A percentile compares a stretch with the other conserved stretches of the same genome.
These are phyloP conservation scores for Gasterosteus aculeatus DNA, from an alignment of 2,113 vertebrate genomes.

Conservation along the genomic window DNA sequence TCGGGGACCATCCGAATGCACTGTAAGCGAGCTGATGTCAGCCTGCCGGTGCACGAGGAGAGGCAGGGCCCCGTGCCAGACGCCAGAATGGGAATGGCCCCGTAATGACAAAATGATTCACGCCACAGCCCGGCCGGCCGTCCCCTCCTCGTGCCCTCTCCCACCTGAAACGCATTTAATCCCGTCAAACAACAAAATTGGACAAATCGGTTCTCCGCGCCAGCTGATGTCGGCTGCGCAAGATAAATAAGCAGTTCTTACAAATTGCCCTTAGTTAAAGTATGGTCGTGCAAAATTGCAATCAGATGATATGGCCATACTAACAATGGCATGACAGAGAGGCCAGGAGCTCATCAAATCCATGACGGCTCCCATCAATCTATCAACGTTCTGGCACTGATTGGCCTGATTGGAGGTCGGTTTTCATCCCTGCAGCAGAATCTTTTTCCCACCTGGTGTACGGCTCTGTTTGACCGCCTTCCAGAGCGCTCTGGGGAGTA, in stretches of 20 bases:
- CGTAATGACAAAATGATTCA: conserved; percentile 76
- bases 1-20: conserved; percentile 43
- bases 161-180: conserved; percentile 75
- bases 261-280: conserved; percentile 74
- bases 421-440: conserved; percentile 66
- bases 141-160: conserved; percentile 40
- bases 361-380: conserved; percentile 77
- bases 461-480: conserved; percentile 54
- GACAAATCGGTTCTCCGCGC: conserved; percentile 48
- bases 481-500: conserved; percentile 55
- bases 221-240: conserved; percentile 57
- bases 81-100: conserved; percentile 47
- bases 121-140: conserved; percentile 25
- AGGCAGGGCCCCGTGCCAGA: conserved; percentile 54
- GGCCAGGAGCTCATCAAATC: conserved; percentile 67
- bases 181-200: conserved; percentile 47
- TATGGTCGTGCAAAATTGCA: conserved; percentile 73
- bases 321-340: conserved; percentile 64
- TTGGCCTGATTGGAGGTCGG: conserved; percentile 73
- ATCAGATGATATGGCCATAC: conserved; percentile 69
- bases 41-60: conserved; percentile 29
- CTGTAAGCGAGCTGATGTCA: conserved; percentile 54
- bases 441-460: conserved; percentile 69
- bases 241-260: conserved; percentile 73
- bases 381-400: conserved; percentile 68